Percentiles rank a stretch among this genome's conserved stretches.
Conservation (phyloP, 1,140 invertebrate genomes). For the Leguminivora glycinivorella region DNA sequence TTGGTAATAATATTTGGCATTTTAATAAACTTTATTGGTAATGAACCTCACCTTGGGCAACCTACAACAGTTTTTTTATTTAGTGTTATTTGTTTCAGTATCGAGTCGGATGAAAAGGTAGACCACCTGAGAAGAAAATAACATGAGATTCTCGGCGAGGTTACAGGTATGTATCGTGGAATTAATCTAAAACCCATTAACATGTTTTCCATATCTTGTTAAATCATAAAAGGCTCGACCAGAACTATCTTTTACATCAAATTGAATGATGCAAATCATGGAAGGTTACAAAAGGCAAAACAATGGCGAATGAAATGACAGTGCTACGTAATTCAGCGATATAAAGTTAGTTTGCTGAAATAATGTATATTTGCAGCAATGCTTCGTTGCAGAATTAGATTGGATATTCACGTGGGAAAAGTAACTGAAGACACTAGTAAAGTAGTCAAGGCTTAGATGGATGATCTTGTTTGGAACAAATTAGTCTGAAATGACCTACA, state of each 20-base stretch:
- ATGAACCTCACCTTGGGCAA: constrained; percentile 1
- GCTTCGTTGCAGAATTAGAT: constrained; percentile 16
- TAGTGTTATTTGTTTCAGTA: constrained; percentile 42
- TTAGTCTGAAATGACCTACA: constrained; percentile 31
- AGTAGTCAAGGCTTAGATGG: constrained; percentile 46
- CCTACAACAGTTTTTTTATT: constrained; percentile 33
- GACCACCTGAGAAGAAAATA: constrained; percentile 34
- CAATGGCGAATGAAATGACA: constrained; percentile 58
- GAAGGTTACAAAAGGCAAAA: constrained; percentile 52
- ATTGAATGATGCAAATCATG: constrained; percentile 46
- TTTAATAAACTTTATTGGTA: not conserved
- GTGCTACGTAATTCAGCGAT: constrained; percentile 45
- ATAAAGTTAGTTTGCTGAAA: constrained; percentile 32
- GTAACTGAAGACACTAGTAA: constrained; percentile 32
- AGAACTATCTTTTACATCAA: constrained; percentile 32
- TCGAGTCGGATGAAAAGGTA: constrained; percentile 42
- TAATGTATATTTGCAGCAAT: constrained; percentile 24
- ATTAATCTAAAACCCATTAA: constrained; percentile 1
- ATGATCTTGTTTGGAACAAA: constrained; percentile 46
- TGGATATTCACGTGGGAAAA: constrained; percentile 41
- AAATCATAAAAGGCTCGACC: constrained; percentile 3
- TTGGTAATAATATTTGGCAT: not conserved
- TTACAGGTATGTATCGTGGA: constrained; percentile 46
- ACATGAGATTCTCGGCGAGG: constrained; percentile 47
- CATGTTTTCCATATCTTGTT: not conserved